phyloP scores from a whole-genome alignment of 2,797 vertebrate species.

The Clarias laeviceps region DNA sequence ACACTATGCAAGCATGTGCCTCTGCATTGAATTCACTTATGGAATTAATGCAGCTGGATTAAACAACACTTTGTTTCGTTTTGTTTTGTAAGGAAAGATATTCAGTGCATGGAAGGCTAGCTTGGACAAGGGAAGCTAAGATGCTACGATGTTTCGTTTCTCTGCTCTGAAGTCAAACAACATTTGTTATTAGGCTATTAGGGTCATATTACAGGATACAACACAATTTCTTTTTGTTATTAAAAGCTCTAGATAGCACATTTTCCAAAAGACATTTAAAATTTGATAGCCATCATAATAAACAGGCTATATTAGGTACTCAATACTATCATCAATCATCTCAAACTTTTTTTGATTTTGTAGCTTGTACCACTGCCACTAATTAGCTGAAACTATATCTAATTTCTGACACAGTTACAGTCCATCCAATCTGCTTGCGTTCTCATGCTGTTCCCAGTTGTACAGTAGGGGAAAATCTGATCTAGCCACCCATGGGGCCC shows the following conservation, averaged over 20 bases:
- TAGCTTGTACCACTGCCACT: not conserved
- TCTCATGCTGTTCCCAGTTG: conserved; percentile 81
- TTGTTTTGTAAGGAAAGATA: not conserved
- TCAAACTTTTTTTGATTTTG: not conserved
- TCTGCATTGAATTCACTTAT: too few relatives aligned
- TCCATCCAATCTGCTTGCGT: conserved; percentile 77
- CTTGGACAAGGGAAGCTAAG: not conserved
- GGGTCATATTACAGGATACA: not conserved
- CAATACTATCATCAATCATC: not conserved
- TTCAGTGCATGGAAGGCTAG: not conserved
- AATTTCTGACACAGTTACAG: not conserved
- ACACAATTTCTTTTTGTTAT: not conserved
- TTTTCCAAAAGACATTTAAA: not conserved
- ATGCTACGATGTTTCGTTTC: not conserved
- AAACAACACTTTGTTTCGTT: too few relatives aligned
- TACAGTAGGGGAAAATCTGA: conserved; percentile 76
- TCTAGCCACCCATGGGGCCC: conserved; percentile 78
- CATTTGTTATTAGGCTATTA: conserved; percentile 15
- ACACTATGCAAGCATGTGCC: too few relatives aligned
- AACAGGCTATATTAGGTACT: not conserved
- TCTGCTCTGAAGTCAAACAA: not conserved
- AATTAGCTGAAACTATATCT: not conserved
- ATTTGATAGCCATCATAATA: not conserved
- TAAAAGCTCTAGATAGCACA: not conserved
- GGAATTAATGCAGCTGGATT: too few relatives aligned